phyloP scores from a whole-genome alignment of 2,113 vertebrate genomes.

The Sapayoa aenigma region DNA sequence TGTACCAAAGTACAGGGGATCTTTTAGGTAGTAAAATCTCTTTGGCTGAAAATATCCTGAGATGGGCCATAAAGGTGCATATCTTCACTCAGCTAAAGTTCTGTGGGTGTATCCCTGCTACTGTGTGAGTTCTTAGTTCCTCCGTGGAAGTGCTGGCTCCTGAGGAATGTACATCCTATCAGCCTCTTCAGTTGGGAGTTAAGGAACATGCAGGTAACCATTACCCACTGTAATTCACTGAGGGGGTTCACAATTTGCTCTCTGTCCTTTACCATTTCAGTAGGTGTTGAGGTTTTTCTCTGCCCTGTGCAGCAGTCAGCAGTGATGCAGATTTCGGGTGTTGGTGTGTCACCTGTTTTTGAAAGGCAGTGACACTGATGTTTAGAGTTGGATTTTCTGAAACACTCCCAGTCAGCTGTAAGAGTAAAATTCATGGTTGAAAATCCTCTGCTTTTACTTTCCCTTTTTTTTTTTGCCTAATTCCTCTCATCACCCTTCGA shows the following conservation, averaged over 20 bases:
- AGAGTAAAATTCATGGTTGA: background rate
- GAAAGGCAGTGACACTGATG: background rate
- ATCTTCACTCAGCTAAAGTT: background rate
- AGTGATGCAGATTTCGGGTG: background rate
- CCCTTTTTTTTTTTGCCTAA: background rate
- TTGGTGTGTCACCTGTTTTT: background rate
- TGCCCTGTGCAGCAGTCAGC: background rate
- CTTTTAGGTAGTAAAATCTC: background rate
- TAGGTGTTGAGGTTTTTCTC: background rate
- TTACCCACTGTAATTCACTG: background rate
- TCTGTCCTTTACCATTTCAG: background rate
- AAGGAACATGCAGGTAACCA: background rate
- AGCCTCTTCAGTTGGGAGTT: background rate
- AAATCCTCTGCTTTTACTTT: background rate
- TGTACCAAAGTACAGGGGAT: background rate
- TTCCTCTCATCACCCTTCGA: background rate
- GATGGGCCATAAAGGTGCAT: rapidly evolving
- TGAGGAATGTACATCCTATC: rapidly evolving
- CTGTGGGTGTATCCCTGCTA: background rate
- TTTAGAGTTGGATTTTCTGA: background rate
- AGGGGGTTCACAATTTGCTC: background rate
- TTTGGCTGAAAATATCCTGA: background rate
- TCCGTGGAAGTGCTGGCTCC: background rate
- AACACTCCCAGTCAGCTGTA: background rate
- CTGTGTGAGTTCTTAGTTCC: background rate